Evolutionary conservation across 23 tunicate genomes (phyloP).

Genomic region (Styela clava): DNA sequence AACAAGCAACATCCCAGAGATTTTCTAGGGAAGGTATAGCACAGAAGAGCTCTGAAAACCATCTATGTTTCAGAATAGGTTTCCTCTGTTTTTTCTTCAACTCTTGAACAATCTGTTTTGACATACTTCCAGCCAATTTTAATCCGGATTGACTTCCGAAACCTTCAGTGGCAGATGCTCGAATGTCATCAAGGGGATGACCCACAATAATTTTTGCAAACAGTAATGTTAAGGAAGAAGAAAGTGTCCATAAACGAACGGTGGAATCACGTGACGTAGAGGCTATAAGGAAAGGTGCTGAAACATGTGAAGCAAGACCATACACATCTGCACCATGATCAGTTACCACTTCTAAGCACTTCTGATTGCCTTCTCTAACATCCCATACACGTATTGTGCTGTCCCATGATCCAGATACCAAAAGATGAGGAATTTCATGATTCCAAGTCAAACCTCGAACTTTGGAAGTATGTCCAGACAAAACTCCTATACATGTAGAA

Average conservation of each 20-base stretch:
- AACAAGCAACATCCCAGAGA: conserved; percentile 72
- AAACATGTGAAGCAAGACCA: conserved; percentile 74
- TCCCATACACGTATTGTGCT: conserved; percentile 78
- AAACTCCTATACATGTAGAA: conserved; percentile 33
- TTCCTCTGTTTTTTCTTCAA: conserved; percentile 31
- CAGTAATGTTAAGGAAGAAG: conserved; percentile 29
- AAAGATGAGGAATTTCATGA: conserved; percentile 62
- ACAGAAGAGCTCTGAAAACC: conserved; percentile 81
- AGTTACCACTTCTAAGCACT: conserved; percentile 54
- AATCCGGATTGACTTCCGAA: conserved; percentile 9
- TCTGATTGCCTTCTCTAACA: conserved; percentile 36
- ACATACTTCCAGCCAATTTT: conserved; percentile 61
- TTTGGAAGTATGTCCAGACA: conserved; percentile 61
- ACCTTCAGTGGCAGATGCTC: conserved; percentile 38
- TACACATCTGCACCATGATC: conserved; percentile 93
- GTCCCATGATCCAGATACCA: conserved; percentile 92
- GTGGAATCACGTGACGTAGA: conserved; percentile 94
- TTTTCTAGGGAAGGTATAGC: conserved; percentile 63
- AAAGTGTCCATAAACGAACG: conserved; percentile 71
- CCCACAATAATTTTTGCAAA: conserved; percentile 49
- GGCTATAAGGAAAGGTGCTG: conserved; percentile 67
- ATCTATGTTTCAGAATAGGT: conserved; percentile 38
- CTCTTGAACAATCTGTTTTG: conserved; percentile 48
- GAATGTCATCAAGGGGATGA: conserved; percentile 15
- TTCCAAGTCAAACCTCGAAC: conserved; percentile 88